A percentile compares a stretch with the other conserved stretches of the same genome.
phyloP scores from a whole-genome alignment of 2,113 vertebrate genomes.

The Pimephales promelas region DNA sequence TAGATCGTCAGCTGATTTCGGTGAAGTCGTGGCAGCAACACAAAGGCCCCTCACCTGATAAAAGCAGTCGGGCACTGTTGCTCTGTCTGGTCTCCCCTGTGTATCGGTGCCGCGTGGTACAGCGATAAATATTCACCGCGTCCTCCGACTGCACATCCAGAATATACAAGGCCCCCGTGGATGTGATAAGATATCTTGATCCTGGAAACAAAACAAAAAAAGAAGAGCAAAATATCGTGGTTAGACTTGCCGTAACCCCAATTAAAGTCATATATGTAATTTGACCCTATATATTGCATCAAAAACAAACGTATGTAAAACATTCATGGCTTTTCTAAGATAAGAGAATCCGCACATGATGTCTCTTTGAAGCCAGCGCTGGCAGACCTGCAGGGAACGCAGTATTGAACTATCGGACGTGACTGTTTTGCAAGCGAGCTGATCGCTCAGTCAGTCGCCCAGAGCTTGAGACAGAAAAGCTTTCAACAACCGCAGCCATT shows the following conservation, averaged over 20 bases:
- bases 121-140: conserved; percentile 97
- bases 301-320: conserved; percentile 37
- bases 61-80: conserved; percentile 96
- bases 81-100: conserved; percentile 97
- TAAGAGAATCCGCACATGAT: conserved; percentile 12
- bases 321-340: conserved; percentile 17
- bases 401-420: conserved; percentile 27
- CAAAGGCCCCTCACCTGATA: conserved; percentile 82
- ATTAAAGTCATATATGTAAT: background rate
- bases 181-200: conserved; percentile 99
- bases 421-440: conserved; percentile 34
- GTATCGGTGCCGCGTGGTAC: conserved; percentile 94
- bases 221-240: background rate
- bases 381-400: conserved; percentile 8
- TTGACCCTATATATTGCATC: background rate
- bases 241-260: conserved; percentile 13
- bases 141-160: conserved; percentile 98
- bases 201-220: conserved; percentile 68
- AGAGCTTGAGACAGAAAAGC: conserved; percentile 10
- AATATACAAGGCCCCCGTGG: conserved; percentile 99
- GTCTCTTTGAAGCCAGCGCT: conserved; percentile 20
- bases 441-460: conserved; percentile 17
- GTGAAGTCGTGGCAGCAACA: background rate
- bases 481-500: background rate
- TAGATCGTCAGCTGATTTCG: background rate